Evolutionary conservation across 2,113 vertebrate species (phyloP).

Genomic region (Dendrocopos noguchii): DNA sequence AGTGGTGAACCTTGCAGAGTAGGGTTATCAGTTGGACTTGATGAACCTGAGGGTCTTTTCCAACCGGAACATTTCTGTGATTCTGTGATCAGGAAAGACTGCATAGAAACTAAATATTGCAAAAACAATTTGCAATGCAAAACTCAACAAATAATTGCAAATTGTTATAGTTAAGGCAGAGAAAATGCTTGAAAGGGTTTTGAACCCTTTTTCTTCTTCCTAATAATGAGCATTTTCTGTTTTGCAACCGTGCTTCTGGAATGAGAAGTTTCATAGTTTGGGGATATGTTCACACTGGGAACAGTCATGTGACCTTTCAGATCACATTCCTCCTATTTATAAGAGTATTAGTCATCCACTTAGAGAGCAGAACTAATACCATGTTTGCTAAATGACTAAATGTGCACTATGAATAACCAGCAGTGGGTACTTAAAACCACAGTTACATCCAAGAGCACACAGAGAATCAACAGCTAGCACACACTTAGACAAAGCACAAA

Average conservation of each 20-base stretch:
- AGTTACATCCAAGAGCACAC: constrained; percentile 21
- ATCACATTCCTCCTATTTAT: constrained; percentile 69
- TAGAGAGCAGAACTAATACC: constrained; percentile 57
- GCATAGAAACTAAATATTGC: constrained; percentile 36
- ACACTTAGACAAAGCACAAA: neutral
- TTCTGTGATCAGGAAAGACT: constrained; percentile 6
- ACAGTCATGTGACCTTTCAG: constrained; percentile 62
- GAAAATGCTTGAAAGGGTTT: constrained; percentile 4
- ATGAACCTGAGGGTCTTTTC: too few species aligned
- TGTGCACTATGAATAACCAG: constrained; percentile 51
- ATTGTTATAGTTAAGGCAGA: neutral
- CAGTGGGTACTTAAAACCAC: constrained; percentile 17
- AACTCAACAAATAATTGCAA: constrained; percentile 24
- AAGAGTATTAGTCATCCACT: constrained; percentile 62
- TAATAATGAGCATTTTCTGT: neutral
- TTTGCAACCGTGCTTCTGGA: constrained; percentile 1
- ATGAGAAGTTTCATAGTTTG: constrained; percentile 46
- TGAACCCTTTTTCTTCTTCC: neutral
- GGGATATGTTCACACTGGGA: constrained; percentile 46
- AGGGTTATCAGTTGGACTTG: too few species aligned
- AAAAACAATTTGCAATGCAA: constrained; percentile 40
- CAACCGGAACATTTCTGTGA: too few species aligned
- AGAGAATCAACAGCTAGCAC: constrained; percentile 8
- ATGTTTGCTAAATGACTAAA: constrained; percentile 66
- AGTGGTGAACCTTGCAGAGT: too few species aligned